Evolutionary conservation across 2,888 invertebrate genomes (phyloP).

Genomic region (Agrotis puta): DNA sequence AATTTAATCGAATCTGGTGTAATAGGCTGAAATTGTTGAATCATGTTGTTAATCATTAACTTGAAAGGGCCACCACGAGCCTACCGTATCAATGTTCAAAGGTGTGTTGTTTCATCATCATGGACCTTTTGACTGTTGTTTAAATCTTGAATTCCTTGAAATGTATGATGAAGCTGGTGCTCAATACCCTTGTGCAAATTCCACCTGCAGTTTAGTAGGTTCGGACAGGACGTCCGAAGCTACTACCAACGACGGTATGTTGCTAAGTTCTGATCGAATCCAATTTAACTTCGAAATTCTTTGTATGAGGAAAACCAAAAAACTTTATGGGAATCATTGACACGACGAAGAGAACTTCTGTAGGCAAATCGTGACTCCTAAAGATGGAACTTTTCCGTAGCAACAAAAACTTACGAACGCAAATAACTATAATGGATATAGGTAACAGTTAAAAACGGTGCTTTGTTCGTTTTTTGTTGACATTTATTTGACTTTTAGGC

Average conservation of each 20-base stretch:
- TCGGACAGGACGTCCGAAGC: too few relatives aligned
- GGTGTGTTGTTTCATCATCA: background rate
- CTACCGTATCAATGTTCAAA: conserved; percentile 4
- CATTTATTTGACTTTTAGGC: conserved; percentile 46
- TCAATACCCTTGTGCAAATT: background rate
- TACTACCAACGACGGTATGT: too few relatives aligned
- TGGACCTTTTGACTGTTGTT: background rate
- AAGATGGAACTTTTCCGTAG: conserved; percentile 6
- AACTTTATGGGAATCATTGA: too few relatives aligned
- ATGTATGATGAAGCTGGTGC: background rate
- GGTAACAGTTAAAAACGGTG: conserved; percentile 53
- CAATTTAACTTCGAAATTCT: too few relatives aligned
- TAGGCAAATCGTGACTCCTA: conserved; percentile 2
- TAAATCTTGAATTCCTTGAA: background rate
- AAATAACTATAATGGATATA: conserved; percentile 36
- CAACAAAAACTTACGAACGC: conserved; percentile 28
- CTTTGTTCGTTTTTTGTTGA: conserved; percentile 55
- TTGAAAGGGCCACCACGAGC: background rate
- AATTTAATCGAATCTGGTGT: conserved; percentile 6
- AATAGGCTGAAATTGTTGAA: background rate
- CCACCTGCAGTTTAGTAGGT: too few relatives aligned
- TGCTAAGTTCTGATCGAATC: too few relatives aligned
- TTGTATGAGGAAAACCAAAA: too few relatives aligned
- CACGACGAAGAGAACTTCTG: background rate
- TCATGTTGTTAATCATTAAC: conserved; percentile 1